Evolutionary conservation across 2,797 vertebrate genomes (phyloP).

Genomic region (Micromesistius poutassou): DNA sequence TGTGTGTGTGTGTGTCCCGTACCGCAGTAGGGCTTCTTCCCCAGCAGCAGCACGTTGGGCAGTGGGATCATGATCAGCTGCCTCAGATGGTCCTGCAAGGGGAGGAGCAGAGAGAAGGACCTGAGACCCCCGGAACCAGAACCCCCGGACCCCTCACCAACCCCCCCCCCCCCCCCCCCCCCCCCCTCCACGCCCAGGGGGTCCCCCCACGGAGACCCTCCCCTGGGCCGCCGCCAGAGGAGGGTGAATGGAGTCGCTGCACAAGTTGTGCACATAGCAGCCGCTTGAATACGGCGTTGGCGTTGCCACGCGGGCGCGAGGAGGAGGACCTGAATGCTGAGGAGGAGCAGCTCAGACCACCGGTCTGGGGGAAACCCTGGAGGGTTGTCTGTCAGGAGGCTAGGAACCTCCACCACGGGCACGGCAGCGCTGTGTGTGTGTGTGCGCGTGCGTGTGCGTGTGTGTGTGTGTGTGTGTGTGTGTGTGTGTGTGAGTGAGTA

Average conservation of each 20-base stretch:
- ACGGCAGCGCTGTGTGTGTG: background rate
- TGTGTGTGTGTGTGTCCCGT: too few species aligned
- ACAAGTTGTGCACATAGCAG: constrained; percentile 55
- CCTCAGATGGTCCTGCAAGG: constrained; percentile 86
- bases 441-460: too few species aligned
- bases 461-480: background rate
- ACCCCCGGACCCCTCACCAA: background rate
- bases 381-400: background rate
- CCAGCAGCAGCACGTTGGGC: constrained; percentile 88
- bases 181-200: constrained; percentile 5
- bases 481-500: background rate
- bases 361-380: constrained; percentile 27
- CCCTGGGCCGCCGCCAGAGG: constrained; percentile 35
- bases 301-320: constrained; percentile 42
- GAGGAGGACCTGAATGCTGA: constrained; percentile 36
- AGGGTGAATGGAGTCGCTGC: constrained; percentile 45
- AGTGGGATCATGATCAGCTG: constrained; percentile 90
- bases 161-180: background rate
- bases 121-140: constrained; percentile 21
- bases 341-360: constrained; percentile 39
- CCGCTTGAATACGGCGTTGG: constrained; percentile 40
- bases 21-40: constrained; percentile 89
- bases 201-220: constrained; percentile 23
- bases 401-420: background rate
- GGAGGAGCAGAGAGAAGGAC: constrained; percentile 11